phyloP scores from a whole-genome alignment of 2,888 invertebrate species.

The Atethmia centrago region DNA sequence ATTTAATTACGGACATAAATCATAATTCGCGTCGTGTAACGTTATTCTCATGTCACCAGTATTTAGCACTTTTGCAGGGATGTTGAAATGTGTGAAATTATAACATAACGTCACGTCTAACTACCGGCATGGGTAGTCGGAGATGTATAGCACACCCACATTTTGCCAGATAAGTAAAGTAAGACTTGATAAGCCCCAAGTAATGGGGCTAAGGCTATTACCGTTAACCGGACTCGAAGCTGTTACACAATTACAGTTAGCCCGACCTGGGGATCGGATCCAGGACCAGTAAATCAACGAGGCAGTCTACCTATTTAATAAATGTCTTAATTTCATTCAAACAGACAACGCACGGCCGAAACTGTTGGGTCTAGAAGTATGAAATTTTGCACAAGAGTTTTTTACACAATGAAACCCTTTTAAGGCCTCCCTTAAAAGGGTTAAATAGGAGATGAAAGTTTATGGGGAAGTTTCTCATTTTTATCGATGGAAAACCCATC shows the following conservation, averaged over 20 bases:
- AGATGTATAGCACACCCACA: neutral
- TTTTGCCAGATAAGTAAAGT: neutral
- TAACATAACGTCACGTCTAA: neutral
- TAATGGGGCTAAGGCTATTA: neutral
- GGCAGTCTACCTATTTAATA: neutral
- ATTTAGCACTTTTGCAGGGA: neutral
- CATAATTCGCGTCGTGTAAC: conserved; percentile 7
- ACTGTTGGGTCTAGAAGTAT: neutral
- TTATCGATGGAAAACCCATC: neutral
- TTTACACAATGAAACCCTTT: too few relatives aligned
- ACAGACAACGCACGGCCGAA: neutral
- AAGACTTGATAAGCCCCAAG: neutral
- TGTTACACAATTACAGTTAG: neutral
- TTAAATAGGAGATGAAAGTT: neutral
- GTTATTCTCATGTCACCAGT: neutral
- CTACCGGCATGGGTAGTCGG: too few relatives aligned
- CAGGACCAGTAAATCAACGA: neutral
- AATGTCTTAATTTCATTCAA: neutral
- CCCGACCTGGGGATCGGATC: neutral
- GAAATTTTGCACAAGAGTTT: neutral
- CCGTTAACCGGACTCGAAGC: neutral
- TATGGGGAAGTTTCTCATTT: neutral
- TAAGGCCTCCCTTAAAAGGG: neutral
- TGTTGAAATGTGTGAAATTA: conserved; percentile 23
- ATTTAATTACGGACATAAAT: conserved; percentile 13